A percentile compares a stretch with the other conserved stretches of the same genome.
Conservation (phyloP, 1,140 invertebrate species). For the Diprion similis region DNA sequence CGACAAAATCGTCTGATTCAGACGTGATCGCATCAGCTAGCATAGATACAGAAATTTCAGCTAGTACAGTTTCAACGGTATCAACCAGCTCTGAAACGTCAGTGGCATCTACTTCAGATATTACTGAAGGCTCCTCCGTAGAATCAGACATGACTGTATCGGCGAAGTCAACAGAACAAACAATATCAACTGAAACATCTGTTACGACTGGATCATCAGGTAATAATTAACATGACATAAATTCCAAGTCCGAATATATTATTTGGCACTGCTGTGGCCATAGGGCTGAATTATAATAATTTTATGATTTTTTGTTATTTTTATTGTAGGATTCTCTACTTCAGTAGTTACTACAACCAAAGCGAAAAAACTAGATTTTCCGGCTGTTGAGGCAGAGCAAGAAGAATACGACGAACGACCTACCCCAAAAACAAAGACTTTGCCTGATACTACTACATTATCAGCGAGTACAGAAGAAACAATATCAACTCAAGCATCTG, state of each 20-base stretch:
- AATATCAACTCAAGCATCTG: too few species aligned
- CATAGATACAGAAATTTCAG: constrained; percentile 5
- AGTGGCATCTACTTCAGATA: constrained; percentile 9
- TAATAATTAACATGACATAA: constrained; percentile 2
- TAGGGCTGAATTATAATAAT: too few species aligned
- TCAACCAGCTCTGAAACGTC: constrained; percentile 19
- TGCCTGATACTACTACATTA: constrained; percentile 14
- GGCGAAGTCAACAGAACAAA: constrained; percentile 18
- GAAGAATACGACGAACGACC: too few species aligned
- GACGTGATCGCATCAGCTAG: too few species aligned
- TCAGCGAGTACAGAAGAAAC: constrained; percentile 11
- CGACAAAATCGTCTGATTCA: background rate
- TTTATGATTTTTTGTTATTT: too few species aligned
- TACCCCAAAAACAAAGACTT: too few species aligned
- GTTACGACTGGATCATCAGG: background rate
- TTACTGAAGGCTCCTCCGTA: constrained; percentile 24
- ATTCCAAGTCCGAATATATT: too few species aligned
- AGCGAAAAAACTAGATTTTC: too few species aligned
- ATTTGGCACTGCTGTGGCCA: too few species aligned
- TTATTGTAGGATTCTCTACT: too few species aligned
- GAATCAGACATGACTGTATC: constrained; percentile 17
- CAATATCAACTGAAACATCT: background rate
- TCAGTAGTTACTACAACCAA: too few species aligned
- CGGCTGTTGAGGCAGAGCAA: too few species aligned
- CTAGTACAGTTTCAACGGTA: constrained; percentile 21